Conservation (phyloP, 2,113 vertebrate species). For the Osmerus mordax region DNA sequence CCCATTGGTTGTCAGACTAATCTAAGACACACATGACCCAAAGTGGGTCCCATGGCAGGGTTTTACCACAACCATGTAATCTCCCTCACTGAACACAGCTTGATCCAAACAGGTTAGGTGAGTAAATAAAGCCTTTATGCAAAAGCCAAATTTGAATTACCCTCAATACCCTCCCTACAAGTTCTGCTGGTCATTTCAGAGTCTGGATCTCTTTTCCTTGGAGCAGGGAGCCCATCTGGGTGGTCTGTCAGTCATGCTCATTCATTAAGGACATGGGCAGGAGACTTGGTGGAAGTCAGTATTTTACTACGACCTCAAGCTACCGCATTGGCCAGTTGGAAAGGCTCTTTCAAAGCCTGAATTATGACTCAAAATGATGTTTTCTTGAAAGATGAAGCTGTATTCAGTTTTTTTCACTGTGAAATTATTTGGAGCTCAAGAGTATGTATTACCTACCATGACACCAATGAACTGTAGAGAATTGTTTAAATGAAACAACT, state of each 20-base stretch:
- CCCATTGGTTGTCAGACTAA: too few species aligned
- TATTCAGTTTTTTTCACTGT: background rate
- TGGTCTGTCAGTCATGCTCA: constrained; percentile 17
- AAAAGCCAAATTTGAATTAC: background rate
- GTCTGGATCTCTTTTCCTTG: background rate
- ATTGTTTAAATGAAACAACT: too few species aligned
- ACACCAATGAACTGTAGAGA: too few species aligned
- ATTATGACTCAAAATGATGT: constrained; percentile 24
- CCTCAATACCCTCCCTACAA: background rate
- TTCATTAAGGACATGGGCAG: constrained; percentile 1
- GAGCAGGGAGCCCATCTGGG: constrained; percentile 11
- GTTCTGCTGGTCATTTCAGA: background rate
- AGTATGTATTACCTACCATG: too few species aligned
- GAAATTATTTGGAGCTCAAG: background rate
- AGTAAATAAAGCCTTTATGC: background rate
- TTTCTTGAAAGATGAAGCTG: constrained; percentile 1
- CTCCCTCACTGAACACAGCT: too few species aligned
- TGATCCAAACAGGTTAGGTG: too few species aligned
- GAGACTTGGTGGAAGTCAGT: background rate
- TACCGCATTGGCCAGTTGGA: constrained; percentile 3
- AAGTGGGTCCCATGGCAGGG: background rate
- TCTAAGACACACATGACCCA: too few species aligned
- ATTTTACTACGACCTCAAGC: constrained; percentile 1
- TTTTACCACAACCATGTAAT: too few species aligned
- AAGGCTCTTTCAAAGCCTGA: constrained; percentile 28